Evolutionary conservation across 2,797 vertebrate species (phyloP), one percentile per base, ranked within the genome.

Genomic region (Peromyscus nudipes): DNA sequence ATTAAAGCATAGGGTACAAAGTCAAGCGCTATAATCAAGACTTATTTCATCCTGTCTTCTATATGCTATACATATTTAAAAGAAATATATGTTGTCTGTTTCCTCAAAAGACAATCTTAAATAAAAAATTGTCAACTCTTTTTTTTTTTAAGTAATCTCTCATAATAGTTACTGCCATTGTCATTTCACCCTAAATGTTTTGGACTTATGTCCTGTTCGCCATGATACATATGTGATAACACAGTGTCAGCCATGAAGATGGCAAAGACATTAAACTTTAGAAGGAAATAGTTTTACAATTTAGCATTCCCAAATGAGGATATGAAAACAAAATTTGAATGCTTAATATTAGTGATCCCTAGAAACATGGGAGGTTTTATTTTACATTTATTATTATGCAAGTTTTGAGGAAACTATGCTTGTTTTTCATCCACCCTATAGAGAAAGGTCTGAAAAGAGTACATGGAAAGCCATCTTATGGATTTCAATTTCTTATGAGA

Each of bases 361-460:
- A 31, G 83, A 69, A 76, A 31, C 62, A 40, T 43, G 10, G 40
- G 29, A 95, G 83, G 83, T 85, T 76, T 60, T 40, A 57, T 75
- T 95, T 88, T 92, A 29, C 14, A 62, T 57, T 96, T 93, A 80
- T 4, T 60, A 93, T 87, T 91, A 4, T 86, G 40, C 86, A 92
- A 14, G 75, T 75, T 29, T 92, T 94, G 62, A 76, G n/a, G 16
- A 96, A 90, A 19, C 34, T 80, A 1, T 52, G 52, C 31, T 96
- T 43, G 34, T 40, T 92, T 95, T 64, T 34, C 6, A 81, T 60
- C 37, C 14, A 25, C 29, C 75, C 3, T 96, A 27, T 14, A 92
- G 37, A 91, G 12, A 46, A 92, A 82, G 34, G 1, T 9, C 25
- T 96, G 60, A 6, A 85, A 57, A 92, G 52, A 83, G 21, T 49